Percentiles rank a stretch among this genome's conserved stretches.
Conservation (phyloP, 92 coral and sea anemone species). For the Virgularia gustaviana region DNA sequence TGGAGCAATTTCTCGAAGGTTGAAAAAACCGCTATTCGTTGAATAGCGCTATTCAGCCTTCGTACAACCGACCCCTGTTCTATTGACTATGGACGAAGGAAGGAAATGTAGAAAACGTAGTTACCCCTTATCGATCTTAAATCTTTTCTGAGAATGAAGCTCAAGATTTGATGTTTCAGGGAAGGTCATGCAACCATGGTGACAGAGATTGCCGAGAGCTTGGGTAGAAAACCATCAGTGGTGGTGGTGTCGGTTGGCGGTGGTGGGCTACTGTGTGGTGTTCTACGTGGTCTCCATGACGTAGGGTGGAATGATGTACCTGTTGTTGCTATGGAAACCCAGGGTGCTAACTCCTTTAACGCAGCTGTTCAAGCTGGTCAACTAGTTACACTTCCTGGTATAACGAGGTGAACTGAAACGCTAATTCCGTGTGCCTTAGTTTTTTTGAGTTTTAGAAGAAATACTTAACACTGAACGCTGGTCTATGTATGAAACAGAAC, state of each 20-base stretch:
- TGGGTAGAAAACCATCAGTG: slow-evolving; percentile 60
- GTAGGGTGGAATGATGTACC: slow-evolving; percentile 98
- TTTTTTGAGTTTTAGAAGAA: no score
- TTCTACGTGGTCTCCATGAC: slow-evolving; percentile 73
- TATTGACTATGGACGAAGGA: no score
- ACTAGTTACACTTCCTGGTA: slow-evolving; percentile 66
- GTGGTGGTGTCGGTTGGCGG: slow-evolving; percentile 86
- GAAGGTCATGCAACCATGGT: slow-evolving; percentile 78
- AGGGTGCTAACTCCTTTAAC: slow-evolving; percentile 80
- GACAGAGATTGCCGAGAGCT: slow-evolving; percentile 63
- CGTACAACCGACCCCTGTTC: no score
- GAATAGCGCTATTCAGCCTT: no score
- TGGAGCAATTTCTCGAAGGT: no score
- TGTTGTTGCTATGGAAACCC: slow-evolving; percentile 94
- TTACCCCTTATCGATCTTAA: background rate
- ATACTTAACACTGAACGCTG: no score
- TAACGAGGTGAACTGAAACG: no score
- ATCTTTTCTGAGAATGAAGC: background rate
- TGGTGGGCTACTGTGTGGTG: slow-evolving; percentile 85
- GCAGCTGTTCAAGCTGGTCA: slow-evolving; percentile 70
- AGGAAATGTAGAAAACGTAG: background rate
- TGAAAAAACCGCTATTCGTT: no score
- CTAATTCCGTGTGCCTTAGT: no score
- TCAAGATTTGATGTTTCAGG: slow-evolving; percentile 42
- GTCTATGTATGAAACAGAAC: no score